These are phyloP conservation scores for Bombus sylvicola DNA, from an alignment of 1,140 invertebrate genomes.

Conservation along the genomic window DNA sequence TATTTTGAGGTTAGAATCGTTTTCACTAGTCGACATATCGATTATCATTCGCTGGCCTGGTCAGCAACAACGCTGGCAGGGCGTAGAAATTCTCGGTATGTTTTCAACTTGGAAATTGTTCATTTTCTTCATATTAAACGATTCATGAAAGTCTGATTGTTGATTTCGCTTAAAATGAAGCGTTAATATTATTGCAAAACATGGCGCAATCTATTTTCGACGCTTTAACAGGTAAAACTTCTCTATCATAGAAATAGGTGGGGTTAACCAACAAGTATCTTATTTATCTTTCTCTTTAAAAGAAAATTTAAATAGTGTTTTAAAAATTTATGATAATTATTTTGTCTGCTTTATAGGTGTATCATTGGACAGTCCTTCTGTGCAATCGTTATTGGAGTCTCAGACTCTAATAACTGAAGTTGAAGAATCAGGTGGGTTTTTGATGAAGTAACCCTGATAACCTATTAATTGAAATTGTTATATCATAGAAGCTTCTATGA, in stretches of 20 bases:
- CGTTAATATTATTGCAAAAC: constrained; percentile 51
- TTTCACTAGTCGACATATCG: constrained; percentile 61
- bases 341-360: constrained; percentile 71
- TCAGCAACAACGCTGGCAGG: constrained; percentile 61
- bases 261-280: constrained; percentile 57
- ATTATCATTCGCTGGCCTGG: constrained; percentile 57
- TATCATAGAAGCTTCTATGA: background rate
- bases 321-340: background rate
- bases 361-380: constrained; percentile 77
- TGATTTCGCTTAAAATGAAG: constrained; percentile 58
- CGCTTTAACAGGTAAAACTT: constrained; percentile 76
- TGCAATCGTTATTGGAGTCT: constrained; percentile 80
- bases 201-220: constrained; percentile 81
- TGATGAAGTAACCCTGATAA: constrained; percentile 5
- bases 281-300: constrained; percentile 27
- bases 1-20: constrained; percentile 55
- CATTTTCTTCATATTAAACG: constrained; percentile 55
- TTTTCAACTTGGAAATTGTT: constrained; percentile 56
- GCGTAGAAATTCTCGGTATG: constrained; percentile 63
- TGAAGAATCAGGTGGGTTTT: constrained; percentile 75
- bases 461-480: constrained; percentile 5
- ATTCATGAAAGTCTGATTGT: constrained; percentile 42
- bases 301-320: constrained; percentile 23
- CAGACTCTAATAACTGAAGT: constrained; percentile 78
- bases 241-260: constrained; percentile 46